A percentile compares a stretch with the other conserved stretches of the same genome.
These are phyloP conservation scores for Carterocephalus palaemon DNA, from an alignment of 2,888 invertebrate species.

Conservation along the genomic window DNA sequence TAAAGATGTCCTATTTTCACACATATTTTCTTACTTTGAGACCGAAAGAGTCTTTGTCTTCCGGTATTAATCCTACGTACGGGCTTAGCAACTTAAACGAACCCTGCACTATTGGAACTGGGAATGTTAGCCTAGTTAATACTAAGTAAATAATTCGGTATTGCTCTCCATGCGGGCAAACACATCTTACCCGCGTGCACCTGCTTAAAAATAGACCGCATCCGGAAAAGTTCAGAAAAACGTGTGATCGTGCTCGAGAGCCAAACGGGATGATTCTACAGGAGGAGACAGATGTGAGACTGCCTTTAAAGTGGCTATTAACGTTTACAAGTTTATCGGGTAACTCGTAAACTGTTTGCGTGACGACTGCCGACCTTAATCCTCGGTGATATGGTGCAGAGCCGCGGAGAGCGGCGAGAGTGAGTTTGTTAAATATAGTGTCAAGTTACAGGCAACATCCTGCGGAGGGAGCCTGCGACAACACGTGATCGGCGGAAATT, in stretches of 20 bases:
- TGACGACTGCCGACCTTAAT: conserved; percentile 15
- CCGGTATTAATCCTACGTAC: no score
- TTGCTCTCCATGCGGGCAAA: no score
- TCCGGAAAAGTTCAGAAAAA: conserved; percentile 49
- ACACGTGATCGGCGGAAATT: conserved; percentile 19
- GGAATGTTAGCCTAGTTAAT: no score
- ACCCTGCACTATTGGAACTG: no score
- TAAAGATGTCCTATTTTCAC: no score
- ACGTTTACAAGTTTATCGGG: conserved; percentile 18
- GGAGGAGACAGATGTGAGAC: conserved; percentile 28
- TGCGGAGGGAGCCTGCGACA: conserved; percentile 28
- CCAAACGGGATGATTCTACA: conserved; percentile 18
- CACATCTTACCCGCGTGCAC: no score
- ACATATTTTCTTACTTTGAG: no score
- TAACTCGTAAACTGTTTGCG: neutral
- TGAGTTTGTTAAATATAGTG: conserved; percentile 27
- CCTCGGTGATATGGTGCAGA: neutral
- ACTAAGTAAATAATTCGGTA: no score
- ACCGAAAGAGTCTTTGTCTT: no score
- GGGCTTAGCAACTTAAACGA: no score
- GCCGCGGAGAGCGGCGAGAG: neutral
- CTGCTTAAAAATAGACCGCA: conserved; percentile 51
- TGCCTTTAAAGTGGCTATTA: conserved; percentile 28
- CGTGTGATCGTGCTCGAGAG: conserved; percentile 52
- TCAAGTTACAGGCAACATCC: conserved; percentile 37